Conservation (phyloP, 2,888 invertebrate species). For the Drosophila birchii region DNA sequence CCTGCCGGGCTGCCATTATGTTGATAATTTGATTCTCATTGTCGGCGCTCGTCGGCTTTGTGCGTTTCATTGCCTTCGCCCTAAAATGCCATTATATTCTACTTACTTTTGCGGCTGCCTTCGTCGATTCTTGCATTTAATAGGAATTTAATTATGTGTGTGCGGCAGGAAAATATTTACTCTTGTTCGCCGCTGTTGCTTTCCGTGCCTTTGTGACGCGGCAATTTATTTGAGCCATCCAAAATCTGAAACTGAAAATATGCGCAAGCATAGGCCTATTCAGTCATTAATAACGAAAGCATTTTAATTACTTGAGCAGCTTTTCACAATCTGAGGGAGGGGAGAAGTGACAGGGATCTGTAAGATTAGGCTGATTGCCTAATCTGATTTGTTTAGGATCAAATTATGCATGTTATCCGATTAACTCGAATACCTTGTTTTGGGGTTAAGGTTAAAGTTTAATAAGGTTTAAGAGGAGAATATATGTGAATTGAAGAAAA, state of each 20-base stretch:
- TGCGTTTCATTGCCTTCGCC: constrained; percentile 28
- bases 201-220: constrained; percentile 11
- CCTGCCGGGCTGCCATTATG: constrained; percentile 31
- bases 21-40: constrained; percentile 54
- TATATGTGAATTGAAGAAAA: too few relatives aligned
- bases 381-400: neutral
- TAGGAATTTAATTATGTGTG: constrained; percentile 43
- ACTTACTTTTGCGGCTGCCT: constrained; percentile 35
- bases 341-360: neutral
- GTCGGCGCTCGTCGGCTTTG: constrained; percentile 24
- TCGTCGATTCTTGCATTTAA: constrained; percentile 33
- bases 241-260: constrained; percentile 6
- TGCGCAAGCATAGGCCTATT: constrained; percentile 1
- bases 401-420: constrained; percentile 1
- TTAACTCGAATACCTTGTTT: neutral
- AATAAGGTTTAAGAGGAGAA: too few relatives aligned
- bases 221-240: constrained; percentile 9
- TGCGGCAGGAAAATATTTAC: constrained; percentile 12
- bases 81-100: constrained; percentile 34
- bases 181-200: constrained; percentile 5
- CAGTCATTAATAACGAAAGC: constrained; percentile 24
- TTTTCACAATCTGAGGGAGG: constrained; percentile 4
- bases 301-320: constrained; percentile 33
- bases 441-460: too few relatives aligned
- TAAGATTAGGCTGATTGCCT: neutral